Evolutionary conservation across 2,888 invertebrate species (phyloP).

Genomic region (Atrina japonica): DNA sequence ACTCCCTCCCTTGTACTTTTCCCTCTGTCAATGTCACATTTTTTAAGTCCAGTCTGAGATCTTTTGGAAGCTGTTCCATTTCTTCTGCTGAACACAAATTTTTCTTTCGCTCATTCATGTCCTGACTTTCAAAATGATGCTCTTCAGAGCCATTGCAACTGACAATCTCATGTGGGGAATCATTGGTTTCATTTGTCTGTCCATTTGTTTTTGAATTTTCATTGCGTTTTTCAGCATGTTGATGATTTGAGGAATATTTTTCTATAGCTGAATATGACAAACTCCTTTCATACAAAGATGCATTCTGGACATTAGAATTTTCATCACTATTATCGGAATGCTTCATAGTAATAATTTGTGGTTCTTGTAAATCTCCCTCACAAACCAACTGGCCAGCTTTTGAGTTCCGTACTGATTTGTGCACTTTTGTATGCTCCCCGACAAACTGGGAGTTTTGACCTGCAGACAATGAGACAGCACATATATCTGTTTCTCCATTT

Average conservation of each 20-base stretch:
- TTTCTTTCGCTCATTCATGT: no score
- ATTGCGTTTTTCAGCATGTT: slow-evolving; percentile 34
- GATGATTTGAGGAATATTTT: slow-evolving; percentile 37
- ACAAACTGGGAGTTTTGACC: not conserved
- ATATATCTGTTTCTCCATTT: slow-evolving; percentile 7
- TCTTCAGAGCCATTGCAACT: no score
- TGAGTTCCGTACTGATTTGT: not conserved
- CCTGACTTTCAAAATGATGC: no score
- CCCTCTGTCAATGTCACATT: slow-evolving; percentile 13
- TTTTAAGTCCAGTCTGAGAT: not conserved
- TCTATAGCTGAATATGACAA: slow-evolving; percentile 66
- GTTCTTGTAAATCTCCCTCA: no score
- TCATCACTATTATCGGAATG: not conserved
- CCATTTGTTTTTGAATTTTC: not conserved
- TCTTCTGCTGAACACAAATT: no score
- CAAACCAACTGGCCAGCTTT: no score
- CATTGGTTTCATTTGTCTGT: no score
- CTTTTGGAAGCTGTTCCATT: no score
- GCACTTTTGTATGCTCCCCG: slow-evolving; percentile 3
- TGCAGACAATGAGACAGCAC: slow-evolving; percentile 3
- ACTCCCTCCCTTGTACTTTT: slow-evolving; percentile 13
- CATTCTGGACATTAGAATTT: not conserved
- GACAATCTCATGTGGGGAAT: no score
- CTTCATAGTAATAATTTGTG: not conserved
- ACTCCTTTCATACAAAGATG: slow-evolving; percentile 48